Conservation (phyloP, 2,797 vertebrate genomes). For the Hapalemur alaotrensis region DNA sequence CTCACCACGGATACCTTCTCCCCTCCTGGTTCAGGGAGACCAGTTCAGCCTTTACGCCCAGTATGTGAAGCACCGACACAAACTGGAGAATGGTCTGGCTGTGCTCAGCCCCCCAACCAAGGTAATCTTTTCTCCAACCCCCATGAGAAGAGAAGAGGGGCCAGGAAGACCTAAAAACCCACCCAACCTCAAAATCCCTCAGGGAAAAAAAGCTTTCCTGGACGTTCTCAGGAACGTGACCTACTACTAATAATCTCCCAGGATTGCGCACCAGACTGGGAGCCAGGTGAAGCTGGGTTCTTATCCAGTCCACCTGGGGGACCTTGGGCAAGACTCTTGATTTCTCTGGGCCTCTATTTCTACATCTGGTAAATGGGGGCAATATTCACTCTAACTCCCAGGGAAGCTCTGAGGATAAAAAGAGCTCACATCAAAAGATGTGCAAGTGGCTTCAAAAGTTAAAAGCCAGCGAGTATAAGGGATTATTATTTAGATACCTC, state of each 20-base stretch:
- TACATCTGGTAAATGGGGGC: not conserved
- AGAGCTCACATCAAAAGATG: not conserved
- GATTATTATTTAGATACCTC: not conserved
- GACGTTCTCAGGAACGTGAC: not conserved
- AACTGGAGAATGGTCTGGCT: slow-evolving; percentile 86
- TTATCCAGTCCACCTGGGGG: not conserved
- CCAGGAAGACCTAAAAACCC: not conserved
- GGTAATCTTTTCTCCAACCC: slow-evolving; percentile 81
- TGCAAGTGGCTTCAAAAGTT: not conserved
- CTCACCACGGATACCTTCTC: not conserved
- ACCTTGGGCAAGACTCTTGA: not conserved
- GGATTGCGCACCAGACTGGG: not conserved
- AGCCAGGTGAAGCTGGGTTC: not conserved
- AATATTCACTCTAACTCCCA: not conserved
- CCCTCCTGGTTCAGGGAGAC: slow-evolving; percentile 84
- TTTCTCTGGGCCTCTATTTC: not conserved
- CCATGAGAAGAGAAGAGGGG: not conserved
- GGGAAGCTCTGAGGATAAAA: not conserved
- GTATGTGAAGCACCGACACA: slow-evolving; percentile 90
- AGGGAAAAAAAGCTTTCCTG: not conserved
- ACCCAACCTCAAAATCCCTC: not conserved
- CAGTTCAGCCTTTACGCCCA: slow-evolving; percentile 92
- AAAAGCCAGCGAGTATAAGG: not conserved
- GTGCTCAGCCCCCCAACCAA: slow-evolving; percentile 88
- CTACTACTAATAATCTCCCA: not conserved